Percentiles rank a stretch among this genome's conserved stretches.
phyloP scores from a whole-genome alignment of 1,140 invertebrate genomes.

The Pogonomyrmex barbatus region DNA sequence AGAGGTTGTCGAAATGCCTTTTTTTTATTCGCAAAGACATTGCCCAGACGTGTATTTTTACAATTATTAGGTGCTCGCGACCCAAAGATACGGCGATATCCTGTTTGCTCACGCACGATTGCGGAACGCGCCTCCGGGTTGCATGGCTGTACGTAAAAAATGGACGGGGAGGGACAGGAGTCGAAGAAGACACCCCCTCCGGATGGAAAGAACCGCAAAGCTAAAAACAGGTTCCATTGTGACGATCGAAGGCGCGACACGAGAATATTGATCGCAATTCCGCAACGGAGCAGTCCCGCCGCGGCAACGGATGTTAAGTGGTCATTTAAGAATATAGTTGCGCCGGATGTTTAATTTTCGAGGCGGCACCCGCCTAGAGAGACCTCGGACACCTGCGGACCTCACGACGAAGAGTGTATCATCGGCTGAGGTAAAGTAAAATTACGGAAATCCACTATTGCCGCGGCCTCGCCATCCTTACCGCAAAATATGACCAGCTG shows the following conservation, averaged over 20 bases:
- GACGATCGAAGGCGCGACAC: slow-evolving; percentile 64
- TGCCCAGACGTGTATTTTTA: slow-evolving; percentile 49
- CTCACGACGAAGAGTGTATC: neutral
- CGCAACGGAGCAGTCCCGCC: neutral
- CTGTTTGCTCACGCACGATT: slow-evolving; percentile 62
- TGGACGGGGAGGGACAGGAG: neutral
- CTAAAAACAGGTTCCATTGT: slow-evolving; percentile 27
- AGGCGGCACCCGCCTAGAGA: neutral
- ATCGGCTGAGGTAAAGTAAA: slow-evolving; percentile 9
- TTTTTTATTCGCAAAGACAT: slow-evolving; percentile 34
- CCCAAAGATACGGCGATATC: slow-evolving; percentile 38
- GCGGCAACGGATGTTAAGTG: slow-evolving; percentile 47
- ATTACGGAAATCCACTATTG: slow-evolving; percentile 20
- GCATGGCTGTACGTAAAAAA: neutral
- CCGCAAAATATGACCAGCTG: slow-evolving; percentile 58
- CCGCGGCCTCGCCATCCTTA: neutral
- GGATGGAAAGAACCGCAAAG: slow-evolving; percentile 53
- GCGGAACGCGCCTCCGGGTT: slow-evolving; percentile 40
- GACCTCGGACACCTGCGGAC: slow-evolving; percentile 20
- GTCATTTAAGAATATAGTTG: slow-evolving; percentile 32
- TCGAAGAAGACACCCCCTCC: slow-evolving; percentile 33
- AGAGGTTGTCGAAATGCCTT: neutral
- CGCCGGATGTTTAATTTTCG: slow-evolving; percentile 59
- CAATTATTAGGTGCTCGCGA: slow-evolving; percentile 53
- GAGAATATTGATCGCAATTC: slow-evolving; percentile 49